A percentile compares a stretch with the other conserved stretches of the same genome.
phyloP scores from a whole-genome alignment of 2,113 vertebrate species.

The Pachycephala philippinensis region DNA sequence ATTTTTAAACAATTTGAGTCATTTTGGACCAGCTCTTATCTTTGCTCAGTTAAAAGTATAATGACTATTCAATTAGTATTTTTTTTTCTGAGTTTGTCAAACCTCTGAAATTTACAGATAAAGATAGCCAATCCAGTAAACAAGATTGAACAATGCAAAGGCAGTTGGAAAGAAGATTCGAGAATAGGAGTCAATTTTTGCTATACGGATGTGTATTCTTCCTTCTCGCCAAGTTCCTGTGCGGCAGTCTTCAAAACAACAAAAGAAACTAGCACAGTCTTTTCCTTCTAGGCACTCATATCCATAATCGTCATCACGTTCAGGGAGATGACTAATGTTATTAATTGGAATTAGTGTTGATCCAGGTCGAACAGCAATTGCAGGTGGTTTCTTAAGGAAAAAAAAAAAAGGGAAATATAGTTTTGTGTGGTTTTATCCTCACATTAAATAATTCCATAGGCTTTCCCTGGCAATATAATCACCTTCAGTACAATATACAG shows the following conservation, averaged over 20 bases:
- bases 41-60: not conserved
- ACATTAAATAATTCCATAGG: not conserved
- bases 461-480: not conserved
- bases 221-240: conserved; percentile 93
- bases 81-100: conserved; percentile 40
- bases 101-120: conserved; percentile 79
- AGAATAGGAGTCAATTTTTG: conserved; percentile 94
- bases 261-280: conserved; percentile 94
- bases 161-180: conserved; percentile 96
- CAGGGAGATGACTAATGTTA: conserved; percentile 82
- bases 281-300: conserved; percentile 95
- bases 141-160: conserved; percentile 93
- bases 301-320: conserved; percentile 80
- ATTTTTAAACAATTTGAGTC: not conserved
- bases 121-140: conserved; percentile 96
- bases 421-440: not conserved
- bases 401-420: not conserved
- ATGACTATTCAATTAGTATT: not conserved
- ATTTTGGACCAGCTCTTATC: conserved; percentile 1
- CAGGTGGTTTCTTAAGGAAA: conserved; percentile 73
- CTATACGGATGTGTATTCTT: conserved; percentile 91
- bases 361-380: conserved; percentile 80
- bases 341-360: conserved; percentile 91
- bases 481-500: not conserved
- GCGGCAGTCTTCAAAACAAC: conserved; percentile 94